These are phyloP conservation scores for Drosophila varians DNA, from an alignment of 1,140 invertebrate genomes.

Conservation along the genomic window DNA sequence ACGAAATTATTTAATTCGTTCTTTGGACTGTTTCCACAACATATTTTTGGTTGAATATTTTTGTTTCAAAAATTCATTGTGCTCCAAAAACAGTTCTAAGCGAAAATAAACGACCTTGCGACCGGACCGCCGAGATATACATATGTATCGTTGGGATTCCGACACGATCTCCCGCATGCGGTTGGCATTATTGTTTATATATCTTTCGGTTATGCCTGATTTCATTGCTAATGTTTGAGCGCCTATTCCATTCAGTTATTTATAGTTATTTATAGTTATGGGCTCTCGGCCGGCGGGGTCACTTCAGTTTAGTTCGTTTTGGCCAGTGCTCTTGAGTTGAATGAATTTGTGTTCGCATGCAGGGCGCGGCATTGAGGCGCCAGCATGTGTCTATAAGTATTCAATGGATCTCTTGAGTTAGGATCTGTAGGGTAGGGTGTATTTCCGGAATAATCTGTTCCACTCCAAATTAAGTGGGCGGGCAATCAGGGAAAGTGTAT, in stretches of 20 bases:
- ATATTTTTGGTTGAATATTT: neutral
- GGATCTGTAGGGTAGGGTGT: too few relatives aligned
- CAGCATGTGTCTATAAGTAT: slow-evolving; percentile 16
- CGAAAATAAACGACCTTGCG: slow-evolving; percentile 78
- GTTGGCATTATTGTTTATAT: slow-evolving; percentile 40
- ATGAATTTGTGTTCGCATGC: slow-evolving; percentile 65
- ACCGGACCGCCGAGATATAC: slow-evolving; percentile 25
- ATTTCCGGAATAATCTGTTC: neutral
- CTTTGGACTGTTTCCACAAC: slow-evolving; percentile 19
- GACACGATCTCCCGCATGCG: slow-evolving; percentile 12
- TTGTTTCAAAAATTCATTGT: slow-evolving; percentile 5
- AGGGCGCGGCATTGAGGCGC: slow-evolving; percentile 52
- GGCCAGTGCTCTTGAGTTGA: slow-evolving; percentile 56
- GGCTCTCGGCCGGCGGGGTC: slow-evolving; percentile 23
- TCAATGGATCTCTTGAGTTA: neutral
- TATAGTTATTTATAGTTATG: slow-evolving; percentile 32
- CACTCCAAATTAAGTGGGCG: neutral
- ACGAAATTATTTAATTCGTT: slow-evolving; percentile 29
- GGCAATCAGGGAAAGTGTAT: neutral
- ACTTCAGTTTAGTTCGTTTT: slow-evolving; percentile 44
- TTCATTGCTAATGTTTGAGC: slow-evolving; percentile 58
- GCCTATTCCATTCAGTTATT: slow-evolving; percentile 54
- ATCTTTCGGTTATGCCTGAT: slow-evolving; percentile 50
- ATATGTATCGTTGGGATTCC: slow-evolving; percentile 1
- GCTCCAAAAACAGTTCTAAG: slow-evolving; percentile 28